Base-by-base conservation (phyloP, 2,797 vertebrate genomes). In the Gastrophryne carolinensis region DNA sequence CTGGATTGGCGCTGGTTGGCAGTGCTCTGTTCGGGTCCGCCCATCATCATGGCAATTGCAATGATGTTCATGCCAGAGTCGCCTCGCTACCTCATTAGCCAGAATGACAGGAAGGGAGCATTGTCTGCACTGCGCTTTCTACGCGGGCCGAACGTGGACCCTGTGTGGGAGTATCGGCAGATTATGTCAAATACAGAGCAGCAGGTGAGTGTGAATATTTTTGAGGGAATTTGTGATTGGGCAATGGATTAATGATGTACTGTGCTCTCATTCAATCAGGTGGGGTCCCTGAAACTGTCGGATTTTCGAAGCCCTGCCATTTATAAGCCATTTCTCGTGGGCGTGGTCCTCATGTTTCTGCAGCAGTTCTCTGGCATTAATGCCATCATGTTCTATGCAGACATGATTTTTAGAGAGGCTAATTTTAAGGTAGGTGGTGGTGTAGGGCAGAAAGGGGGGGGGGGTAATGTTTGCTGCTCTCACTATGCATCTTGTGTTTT, bases 51-150 rank as follows among this genome's bases (percentile, higher is more conserved):
- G 91, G 82, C 98, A 41, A 76, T 93, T 37, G 86, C 88, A 8
- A 95, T 97, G 95, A 91, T 88, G 83, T 94, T 91, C 82, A 93
- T 98, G 96, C 97, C 97, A 0, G 97, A 98, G 85, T 95, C 96
- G 0, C 97, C 97, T 0, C 87, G 92, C 8, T 98, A 91, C 89
- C 88, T 98, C 81, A 87, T 98, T 79, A 88, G 87, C 0, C 87
- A 54, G 78, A 91, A 92, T 7, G 91, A 85, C 75, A 81, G 27
- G 75, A 76, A 83, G 0, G 95, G 98, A 79, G 96, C 97, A 0
- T 80, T 90, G 68, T 90, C 91, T 4, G 86, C 93, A 0, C 80
- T 96, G 61, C 84, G 76, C 15, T 98, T 96, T 82, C 89, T 98
- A 72, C 86, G 95, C 63, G 96, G 97, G 1, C 90, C 90, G 0